A percentile compares a stretch with the other conserved stretches of the same genome.
Evolutionary conservation across 2,113 vertebrate genomes (phyloP).

Genomic region (Ramphastos sulfuratus): DNA sequence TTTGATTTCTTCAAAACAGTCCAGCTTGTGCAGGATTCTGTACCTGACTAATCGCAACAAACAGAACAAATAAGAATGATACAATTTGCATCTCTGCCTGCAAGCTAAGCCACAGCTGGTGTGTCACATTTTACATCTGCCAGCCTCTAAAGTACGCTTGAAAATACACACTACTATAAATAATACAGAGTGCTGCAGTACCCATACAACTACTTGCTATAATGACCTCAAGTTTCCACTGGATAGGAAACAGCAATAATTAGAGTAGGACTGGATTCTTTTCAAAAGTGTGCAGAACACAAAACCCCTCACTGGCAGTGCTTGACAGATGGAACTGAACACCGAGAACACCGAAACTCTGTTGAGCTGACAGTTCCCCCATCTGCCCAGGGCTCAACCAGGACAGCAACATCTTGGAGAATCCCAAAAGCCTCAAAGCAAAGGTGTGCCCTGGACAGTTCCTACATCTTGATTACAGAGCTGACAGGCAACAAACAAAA

Average conservation of each 20-base stretch:
- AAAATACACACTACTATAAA: neutral
- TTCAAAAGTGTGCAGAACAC: slow-evolving; percentile 13
- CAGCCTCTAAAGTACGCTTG: neutral
- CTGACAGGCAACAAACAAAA: neutral
- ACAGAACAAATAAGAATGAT: neutral
- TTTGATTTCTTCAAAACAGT: neutral
- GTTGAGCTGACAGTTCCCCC: neutral
- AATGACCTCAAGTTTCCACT: neutral
- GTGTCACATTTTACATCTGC: neutral
- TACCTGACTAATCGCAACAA: neutral
- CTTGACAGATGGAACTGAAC: neutral
- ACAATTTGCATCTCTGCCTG: neutral
- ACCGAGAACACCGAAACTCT: accelerated
- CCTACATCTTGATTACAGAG: neutral
- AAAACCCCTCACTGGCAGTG: neutral
- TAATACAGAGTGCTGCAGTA: neutral
- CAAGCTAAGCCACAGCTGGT: neutral
- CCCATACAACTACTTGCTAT: neutral
- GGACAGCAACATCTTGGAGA: neutral
- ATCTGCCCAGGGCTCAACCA: neutral
- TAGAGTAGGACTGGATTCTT: neutral
- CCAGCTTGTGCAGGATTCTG: neutral
- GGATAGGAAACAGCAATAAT: neutral
- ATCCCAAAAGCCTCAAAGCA: neutral
- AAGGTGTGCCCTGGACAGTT: neutral